Percentiles rank a stretch among this genome's conserved stretches.
phyloP scores from a whole-genome alignment of 2,888 invertebrate genomes.

The Scotopteryx bipunctaria region DNA sequence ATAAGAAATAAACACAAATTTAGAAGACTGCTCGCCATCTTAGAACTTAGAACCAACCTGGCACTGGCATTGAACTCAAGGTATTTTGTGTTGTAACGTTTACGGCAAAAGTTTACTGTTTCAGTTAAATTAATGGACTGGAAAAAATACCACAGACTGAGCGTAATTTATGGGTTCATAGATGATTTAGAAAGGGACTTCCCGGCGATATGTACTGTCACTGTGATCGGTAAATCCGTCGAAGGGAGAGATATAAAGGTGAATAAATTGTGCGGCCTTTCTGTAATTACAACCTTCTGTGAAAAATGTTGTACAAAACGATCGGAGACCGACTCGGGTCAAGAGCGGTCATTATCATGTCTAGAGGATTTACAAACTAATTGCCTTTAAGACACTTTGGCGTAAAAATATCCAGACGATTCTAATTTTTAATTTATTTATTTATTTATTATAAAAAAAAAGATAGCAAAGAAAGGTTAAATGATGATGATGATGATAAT shows the following conservation, averaged over 20 bases:
- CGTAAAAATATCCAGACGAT: too few relatives aligned
- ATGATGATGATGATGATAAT: too few relatives aligned
- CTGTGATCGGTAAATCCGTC: slow-evolving; percentile 89
- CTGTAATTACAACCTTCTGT: slow-evolving; percentile 13
- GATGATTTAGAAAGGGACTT: slow-evolving; percentile 90
- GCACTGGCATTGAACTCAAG: not conserved
- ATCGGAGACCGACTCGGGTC: not conserved
- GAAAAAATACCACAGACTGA: slow-evolving; percentile 89
- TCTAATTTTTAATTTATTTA: too few relatives aligned
- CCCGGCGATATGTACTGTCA: slow-evolving; percentile 88
- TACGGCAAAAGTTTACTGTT: slow-evolving; percentile 32
- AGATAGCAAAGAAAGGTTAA: too few relatives aligned
- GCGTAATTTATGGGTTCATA: slow-evolving; percentile 89
- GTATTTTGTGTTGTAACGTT: not conserved
- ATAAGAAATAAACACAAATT: too few relatives aligned
- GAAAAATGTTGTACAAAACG: slow-evolving; percentile 7
- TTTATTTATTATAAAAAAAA: too few relatives aligned
- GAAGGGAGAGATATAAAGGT: slow-evolving; percentile 90
- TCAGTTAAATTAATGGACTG: slow-evolving; percentile 85
- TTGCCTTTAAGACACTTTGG: too few relatives aligned
- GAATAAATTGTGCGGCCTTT: slow-evolving; percentile 17
- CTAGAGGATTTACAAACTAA: not conserved
- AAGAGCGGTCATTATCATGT: not conserved
- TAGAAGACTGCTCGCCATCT: not conserved
- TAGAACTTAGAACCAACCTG: not conserved